These are phyloP conservation scores for Gymnopithys bicolor DNA, from an alignment of 2,797 vertebrate genomes.

Conservation along the genomic window DNA sequence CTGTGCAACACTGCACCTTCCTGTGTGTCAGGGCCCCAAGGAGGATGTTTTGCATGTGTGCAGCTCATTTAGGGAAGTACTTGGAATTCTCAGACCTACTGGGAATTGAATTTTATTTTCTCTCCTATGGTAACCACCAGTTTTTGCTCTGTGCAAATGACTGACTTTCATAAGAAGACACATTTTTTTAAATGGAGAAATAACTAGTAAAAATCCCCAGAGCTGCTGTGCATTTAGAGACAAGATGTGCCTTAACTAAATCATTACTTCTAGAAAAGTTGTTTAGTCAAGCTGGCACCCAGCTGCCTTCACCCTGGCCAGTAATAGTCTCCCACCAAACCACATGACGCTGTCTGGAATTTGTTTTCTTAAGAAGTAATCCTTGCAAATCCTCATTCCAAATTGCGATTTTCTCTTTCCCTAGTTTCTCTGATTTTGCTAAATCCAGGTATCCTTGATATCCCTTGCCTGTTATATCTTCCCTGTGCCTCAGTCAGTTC, in stretches of 20 bases:
- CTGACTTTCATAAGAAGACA: neutral
- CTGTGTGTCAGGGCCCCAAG: neutral
- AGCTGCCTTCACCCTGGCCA: neutral
- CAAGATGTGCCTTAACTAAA: neutral
- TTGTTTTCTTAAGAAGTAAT: conserved; percentile 17
- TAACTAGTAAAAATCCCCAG: neutral
- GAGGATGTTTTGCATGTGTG: neutral
- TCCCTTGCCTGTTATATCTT: neutral
- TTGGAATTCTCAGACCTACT: neutral
- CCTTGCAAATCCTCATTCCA: conserved; percentile 15
- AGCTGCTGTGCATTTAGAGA: neutral
- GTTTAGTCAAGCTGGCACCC: neutral
- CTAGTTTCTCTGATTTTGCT: neutral
- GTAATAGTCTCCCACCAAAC: neutral
- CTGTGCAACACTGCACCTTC: neutral
- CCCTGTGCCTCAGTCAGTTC: neutral
- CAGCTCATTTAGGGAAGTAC: neutral
- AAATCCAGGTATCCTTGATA: conserved; percentile 7
- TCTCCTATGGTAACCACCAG: neutral
- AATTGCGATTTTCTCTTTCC: neutral
- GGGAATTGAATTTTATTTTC: conserved; percentile 1
- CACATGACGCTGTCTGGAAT: neutral
- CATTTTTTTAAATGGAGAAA: neutral
- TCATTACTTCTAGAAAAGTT: neutral
- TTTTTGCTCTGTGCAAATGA: neutral